These are phyloP conservation scores for Hormiphora californensis DNA, from an alignment of 37 sponge, comb jelly and placozoan species.

Conservation along the genomic window DNA sequence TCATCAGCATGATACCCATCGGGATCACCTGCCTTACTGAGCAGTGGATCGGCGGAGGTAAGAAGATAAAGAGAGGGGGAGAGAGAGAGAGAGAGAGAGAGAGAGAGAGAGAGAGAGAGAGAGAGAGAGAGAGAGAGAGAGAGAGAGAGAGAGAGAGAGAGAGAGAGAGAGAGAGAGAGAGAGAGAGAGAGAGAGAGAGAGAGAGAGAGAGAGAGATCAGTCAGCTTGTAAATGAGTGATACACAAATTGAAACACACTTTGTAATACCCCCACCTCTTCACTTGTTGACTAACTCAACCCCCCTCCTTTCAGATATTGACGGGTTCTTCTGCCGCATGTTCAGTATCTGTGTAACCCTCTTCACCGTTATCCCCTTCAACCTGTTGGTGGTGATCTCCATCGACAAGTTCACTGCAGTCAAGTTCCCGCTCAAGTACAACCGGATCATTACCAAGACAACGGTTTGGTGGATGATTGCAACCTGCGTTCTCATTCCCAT, in stretches of 20 bases:
- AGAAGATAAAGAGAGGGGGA: no score
- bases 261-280: no score
- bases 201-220: no score
- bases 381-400: constrained; percentile 16
- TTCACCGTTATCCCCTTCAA: constrained; percentile 24
- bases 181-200: no score
- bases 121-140: no score
- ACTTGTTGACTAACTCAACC: no score
- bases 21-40: constrained; percentile 4
- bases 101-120: no score
- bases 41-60: constrained; percentile 10
- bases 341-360: not conserved
- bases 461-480: not conserved
- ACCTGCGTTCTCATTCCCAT: not conserved
- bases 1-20: constrained; percentile 9
- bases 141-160: no score
- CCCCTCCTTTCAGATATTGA: constrained; percentile 16
- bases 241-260: no score
- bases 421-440: constrained; percentile 41
- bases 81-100: no score
- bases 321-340: constrained; percentile 19
- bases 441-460: constrained; percentile 7
- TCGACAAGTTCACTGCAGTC: constrained; percentile 32
- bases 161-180: no score
- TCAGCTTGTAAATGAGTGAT: no score